Conservation (phyloP, 2,888 invertebrate species). For the Sceliomorpha sp. region DNA sequence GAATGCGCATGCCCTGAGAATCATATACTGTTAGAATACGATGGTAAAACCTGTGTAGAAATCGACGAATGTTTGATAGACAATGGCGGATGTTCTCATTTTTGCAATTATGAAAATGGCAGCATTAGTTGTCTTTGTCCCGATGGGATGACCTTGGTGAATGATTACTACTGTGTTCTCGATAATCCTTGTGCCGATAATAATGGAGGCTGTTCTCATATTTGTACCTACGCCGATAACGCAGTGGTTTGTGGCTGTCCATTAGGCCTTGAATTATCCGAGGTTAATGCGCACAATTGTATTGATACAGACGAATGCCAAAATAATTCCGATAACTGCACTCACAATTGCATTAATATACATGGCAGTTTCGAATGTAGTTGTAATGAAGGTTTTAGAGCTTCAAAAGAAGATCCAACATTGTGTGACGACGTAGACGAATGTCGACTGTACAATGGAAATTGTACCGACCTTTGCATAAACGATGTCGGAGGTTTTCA, state of each 20-base stretch:
- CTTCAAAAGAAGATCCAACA: constrained; percentile 75
- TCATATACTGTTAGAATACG: constrained; percentile 79
- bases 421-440: constrained; percentile 79
- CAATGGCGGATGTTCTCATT: constrained; percentile 82
- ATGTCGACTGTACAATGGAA: constrained; percentile 81
- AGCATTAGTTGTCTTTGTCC: constrained; percentile 82
- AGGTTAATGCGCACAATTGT: constrained; percentile 76
- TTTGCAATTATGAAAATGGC: constrained; percentile 82
- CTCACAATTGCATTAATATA: constrained; percentile 79
- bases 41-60: constrained; percentile 77
- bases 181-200: constrained; percentile 81
- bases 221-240: constrained; percentile 72
- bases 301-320: constrained; percentile 79
- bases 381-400: constrained; percentile 80
- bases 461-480: constrained; percentile 82
- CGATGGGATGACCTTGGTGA: constrained; percentile 68
- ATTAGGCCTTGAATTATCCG: constrained; percentile 79
- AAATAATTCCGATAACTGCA: constrained; percentile 75
- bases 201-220: constrained; percentile 81
- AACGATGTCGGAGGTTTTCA: constrained; percentile 79
- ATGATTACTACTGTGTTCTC: constrained; percentile 77
- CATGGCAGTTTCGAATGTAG: constrained; percentile 81
- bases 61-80: constrained; percentile 82
- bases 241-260: constrained; percentile 82
- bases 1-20: constrained; percentile 80